phyloP scores from a whole-genome alignment of 2,113 vertebrate species.

The Pteronura brasiliensis region DNA sequence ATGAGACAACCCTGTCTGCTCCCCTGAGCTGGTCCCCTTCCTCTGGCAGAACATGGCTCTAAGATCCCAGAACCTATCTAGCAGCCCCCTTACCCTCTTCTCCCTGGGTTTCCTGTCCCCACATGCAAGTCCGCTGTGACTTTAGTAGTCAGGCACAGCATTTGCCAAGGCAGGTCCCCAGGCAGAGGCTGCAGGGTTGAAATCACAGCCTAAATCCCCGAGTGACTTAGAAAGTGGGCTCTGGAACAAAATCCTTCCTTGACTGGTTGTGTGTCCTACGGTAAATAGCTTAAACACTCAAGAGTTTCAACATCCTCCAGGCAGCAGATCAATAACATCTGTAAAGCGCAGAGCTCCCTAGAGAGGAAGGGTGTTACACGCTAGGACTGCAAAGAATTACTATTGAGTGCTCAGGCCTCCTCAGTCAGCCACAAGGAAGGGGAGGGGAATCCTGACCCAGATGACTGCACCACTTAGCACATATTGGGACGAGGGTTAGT shows the following conservation, averaged over 20 bases:
- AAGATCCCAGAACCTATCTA: background rate
- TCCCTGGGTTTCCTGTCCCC: background rate
- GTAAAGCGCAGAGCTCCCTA: background rate
- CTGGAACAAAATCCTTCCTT: background rate
- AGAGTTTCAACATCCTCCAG: background rate
- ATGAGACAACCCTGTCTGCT: background rate
- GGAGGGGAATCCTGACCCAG: background rate
- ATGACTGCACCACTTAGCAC: background rate
- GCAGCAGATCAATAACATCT: conserved; percentile 45
- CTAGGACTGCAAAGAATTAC: conserved; percentile 11
- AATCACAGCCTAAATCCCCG: background rate
- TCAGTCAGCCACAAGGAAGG: background rate
- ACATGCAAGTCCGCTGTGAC: background rate
- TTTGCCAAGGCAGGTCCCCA: background rate
- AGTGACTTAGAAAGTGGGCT: background rate
- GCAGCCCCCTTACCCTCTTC: background rate
- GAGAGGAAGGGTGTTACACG: background rate
- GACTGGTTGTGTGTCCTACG: background rate
- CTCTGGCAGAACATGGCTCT: background rate
- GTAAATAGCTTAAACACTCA: conserved; percentile 47
- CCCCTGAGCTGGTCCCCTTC: background rate
- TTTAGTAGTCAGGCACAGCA: background rate
- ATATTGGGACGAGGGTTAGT: rapidly evolving
- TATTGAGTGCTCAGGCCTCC: background rate
- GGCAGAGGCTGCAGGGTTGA: background rate